These are phyloP conservation scores for Siphonodentalium dalli DNA, from an alignment of 2,888 invertebrate species.

Conservation along the genomic window DNA sequence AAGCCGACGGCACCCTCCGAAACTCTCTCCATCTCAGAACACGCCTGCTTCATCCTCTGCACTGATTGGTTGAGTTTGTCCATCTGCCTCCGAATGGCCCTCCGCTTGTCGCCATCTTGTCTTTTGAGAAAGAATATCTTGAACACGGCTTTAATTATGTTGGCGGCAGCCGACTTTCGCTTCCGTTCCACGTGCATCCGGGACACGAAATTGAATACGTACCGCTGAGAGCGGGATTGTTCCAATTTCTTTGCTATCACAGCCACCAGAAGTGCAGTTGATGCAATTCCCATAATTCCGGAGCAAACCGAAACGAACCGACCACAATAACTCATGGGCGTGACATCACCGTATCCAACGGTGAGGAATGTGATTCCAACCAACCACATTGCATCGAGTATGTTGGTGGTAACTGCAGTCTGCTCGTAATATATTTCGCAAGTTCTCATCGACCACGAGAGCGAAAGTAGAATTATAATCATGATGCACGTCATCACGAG, in stretches of 20 bases:
- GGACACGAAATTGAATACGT: conserved; percentile 50
- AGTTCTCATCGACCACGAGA: conserved; percentile 53
- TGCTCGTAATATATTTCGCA: conserved; percentile 51
- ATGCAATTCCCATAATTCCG: conserved; percentile 46
- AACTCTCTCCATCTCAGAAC: conserved; percentile 36
- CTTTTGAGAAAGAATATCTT: conserved; percentile 34
- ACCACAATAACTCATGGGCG: conserved; percentile 50
- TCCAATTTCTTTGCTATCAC: conserved; percentile 49
- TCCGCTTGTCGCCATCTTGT: conserved; percentile 16
- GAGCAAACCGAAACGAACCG: conserved; percentile 49
- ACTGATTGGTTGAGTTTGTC: conserved; percentile 36
- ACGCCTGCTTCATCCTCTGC: conserved; percentile 36
- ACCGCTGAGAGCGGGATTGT: conserved; percentile 45
- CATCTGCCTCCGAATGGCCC: conserved; percentile 25
- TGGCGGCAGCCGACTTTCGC: conserved; percentile 43
- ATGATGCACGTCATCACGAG: conserved; percentile 40
- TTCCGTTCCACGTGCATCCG: conserved; percentile 45
- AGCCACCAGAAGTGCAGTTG: conserved; percentile 50
- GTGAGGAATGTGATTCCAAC: conserved; percentile 53
- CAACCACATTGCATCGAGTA: conserved; percentile 51
- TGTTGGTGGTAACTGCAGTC: conserved; percentile 30
- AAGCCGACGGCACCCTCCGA: conserved; percentile 48
- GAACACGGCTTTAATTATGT: conserved; percentile 44
- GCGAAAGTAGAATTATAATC: conserved; percentile 43
- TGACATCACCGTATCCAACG: conserved; percentile 51